Evolutionary conservation across 2,888 invertebrate species (phyloP).

Genomic region (Eudemis profundana): DNA sequence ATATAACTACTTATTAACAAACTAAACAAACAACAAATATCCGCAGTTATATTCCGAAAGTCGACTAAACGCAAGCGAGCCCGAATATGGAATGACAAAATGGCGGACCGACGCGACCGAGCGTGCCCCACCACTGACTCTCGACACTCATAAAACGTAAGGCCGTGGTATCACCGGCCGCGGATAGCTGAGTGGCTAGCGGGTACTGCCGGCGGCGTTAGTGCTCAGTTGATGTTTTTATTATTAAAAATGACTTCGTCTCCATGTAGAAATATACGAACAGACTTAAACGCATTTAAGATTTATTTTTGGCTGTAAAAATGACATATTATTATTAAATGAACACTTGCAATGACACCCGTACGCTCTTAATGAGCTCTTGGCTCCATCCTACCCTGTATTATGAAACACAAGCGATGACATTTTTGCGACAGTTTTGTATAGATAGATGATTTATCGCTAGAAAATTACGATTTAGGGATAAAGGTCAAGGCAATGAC

Average conservation of each 20-base stretch:
- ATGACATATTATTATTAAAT: background rate
- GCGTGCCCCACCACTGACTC: background rate
- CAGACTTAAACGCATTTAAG: background rate
- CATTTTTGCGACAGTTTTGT: no score
- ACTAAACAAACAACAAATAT: no score
- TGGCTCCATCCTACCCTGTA: background rate
- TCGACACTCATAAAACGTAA: background rate
- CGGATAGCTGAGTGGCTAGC: background rate
- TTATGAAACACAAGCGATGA: no score
- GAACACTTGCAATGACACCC: background rate
- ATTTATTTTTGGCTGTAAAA: constrained; percentile 1
- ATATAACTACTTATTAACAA: no score
- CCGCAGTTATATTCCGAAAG: no score
- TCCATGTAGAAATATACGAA: background rate
- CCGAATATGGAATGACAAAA: background rate
- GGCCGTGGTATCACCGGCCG: background rate
- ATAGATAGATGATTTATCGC: no score
- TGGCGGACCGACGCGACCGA: background rate
- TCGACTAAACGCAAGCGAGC: background rate
- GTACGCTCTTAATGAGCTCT: background rate
- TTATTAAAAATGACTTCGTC: background rate
- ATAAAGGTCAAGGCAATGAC: no score
- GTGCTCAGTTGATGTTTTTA: constrained; percentile 1
- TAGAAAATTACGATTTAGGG: no score
- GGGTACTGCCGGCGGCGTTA: background rate